Evolutionary conservation across 2,888 invertebrate genomes (phyloP).

Genomic region (Rhodophaea formosa): DNA sequence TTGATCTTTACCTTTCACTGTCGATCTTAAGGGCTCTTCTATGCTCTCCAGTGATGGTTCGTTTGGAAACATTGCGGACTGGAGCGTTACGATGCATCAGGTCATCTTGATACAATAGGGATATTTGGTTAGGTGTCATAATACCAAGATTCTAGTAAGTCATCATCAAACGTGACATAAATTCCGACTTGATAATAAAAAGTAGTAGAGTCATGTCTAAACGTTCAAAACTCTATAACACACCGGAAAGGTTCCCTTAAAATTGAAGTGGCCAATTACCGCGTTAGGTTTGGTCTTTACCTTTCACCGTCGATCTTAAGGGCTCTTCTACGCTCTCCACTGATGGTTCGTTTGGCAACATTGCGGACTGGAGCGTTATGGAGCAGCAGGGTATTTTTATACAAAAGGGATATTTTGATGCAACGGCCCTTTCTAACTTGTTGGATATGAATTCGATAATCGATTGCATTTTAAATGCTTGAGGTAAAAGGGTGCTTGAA

Average conservation of each 20-base stretch:
- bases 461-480: neutral
- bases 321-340: slow-evolving; percentile 32
- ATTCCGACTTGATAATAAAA: neutral
- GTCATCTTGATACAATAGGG: too few species aligned
- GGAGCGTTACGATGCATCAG: slow-evolving; percentile 31
- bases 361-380: slow-evolving; percentile 44
- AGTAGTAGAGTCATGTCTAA: slow-evolving; percentile 27
- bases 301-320: slow-evolving; percentile 46
- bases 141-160: too few species aligned
- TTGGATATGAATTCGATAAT: neutral
- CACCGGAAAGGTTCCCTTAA: slow-evolving; percentile 67
- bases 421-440: neutral
- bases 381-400: slow-evolving; percentile 39
- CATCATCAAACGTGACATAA: too few species aligned
- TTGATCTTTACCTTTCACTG: slow-evolving; percentile 52
- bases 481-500: too few species aligned
- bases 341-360: slow-evolving; percentile 62
- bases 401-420: slow-evolving; percentile 1
- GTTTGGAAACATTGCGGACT: slow-evolving; percentile 64
- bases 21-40: slow-evolving; percentile 44
- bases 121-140: too few species aligned
- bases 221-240: slow-evolving; percentile 36
- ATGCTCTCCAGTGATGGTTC: slow-evolving; percentile 34
- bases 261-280: slow-evolving; percentile 76
- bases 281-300: slow-evolving; percentile 56